phyloP scores from a whole-genome alignment of 1,140 invertebrate species.

The Drosophila nigrodunni region DNA sequence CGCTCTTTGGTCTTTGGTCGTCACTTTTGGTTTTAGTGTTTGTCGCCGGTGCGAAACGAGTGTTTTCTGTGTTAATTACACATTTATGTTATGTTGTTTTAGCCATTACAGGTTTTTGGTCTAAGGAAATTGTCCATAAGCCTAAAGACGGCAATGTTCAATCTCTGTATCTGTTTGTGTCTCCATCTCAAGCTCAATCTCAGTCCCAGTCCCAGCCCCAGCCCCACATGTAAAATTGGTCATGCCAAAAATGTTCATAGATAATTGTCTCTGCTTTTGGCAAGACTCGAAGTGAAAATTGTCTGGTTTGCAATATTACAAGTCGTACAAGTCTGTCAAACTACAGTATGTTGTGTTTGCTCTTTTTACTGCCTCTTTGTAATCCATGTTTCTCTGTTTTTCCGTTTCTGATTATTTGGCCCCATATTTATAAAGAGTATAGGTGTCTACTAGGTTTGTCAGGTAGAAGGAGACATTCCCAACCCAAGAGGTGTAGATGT shows the following conservation, averaged over 20 bases:
- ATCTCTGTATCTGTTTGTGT: too few species aligned
- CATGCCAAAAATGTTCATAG: slow-evolving; percentile 58
- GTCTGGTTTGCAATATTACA: slow-evolving; percentile 15
- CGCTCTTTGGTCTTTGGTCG: slow-evolving; percentile 5
- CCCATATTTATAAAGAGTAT: too few species aligned
- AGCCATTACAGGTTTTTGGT: slow-evolving; percentile 51
- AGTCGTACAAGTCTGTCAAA: background rate
- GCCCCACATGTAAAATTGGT: slow-evolving; percentile 42
- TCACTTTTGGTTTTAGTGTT: slow-evolving; percentile 38
- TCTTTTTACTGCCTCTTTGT: slow-evolving; percentile 27
- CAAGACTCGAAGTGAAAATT: slow-evolving; percentile 68
- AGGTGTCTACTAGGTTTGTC: too few species aligned
- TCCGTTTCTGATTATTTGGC: slow-evolving; percentile 12
- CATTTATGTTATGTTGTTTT: slow-evolving; percentile 51
- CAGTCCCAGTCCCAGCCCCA: slow-evolving; percentile 5
- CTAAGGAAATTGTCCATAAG: slow-evolving; percentile 58
- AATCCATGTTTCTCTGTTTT: slow-evolving; percentile 48
- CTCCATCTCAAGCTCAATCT: too few species aligned
- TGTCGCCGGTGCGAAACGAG: slow-evolving; percentile 34
- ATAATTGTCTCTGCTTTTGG: slow-evolving; percentile 71
- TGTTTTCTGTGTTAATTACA: slow-evolving; percentile 66
- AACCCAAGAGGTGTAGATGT: too few species aligned
- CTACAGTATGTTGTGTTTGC: slow-evolving; percentile 1
- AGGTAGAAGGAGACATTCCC: too few species aligned
- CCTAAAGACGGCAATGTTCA: slow-evolving; percentile 22